Conservation (phyloP, 2,113 vertebrate species). For the Indicator indicator region DNA sequence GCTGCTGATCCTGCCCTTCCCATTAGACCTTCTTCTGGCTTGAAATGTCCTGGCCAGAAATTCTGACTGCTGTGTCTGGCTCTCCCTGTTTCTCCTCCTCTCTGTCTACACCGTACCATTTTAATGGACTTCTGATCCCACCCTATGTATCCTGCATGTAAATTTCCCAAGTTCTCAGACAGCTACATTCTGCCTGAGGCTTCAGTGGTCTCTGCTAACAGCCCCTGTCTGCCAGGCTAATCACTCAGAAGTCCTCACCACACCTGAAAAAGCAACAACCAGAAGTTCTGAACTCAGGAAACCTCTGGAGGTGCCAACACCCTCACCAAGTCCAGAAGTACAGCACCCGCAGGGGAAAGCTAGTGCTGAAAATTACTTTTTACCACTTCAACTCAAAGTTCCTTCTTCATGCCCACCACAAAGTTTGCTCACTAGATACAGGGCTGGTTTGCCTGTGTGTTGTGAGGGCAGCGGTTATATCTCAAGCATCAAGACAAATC, state of each 20-base stretch:
- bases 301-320: background rate
- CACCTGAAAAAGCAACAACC: slow-evolving; percentile 3
- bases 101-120: background rate
- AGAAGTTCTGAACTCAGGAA: background rate
- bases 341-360: rapidly evolving
- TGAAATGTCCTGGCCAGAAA: background rate
- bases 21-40: background rate
- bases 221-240: background rate
- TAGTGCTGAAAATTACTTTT: background rate
- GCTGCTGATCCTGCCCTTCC: background rate
- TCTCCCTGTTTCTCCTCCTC: background rate
- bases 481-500: background rate
- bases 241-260: background rate
- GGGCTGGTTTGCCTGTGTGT: background rate
- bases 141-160: background rate
- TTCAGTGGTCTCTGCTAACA: background rate
- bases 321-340: background rate
- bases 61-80: background rate
- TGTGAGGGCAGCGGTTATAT: background rate
- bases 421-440: background rate
- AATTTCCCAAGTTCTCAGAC: background rate
- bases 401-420: background rate
- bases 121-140: background rate
- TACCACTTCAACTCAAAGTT: background rate
- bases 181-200: background rate